These are phyloP conservation scores for Hemibagrus wyckioides DNA, from an alignment of 2,113 vertebrate species.

Conservation along the genomic window DNA sequence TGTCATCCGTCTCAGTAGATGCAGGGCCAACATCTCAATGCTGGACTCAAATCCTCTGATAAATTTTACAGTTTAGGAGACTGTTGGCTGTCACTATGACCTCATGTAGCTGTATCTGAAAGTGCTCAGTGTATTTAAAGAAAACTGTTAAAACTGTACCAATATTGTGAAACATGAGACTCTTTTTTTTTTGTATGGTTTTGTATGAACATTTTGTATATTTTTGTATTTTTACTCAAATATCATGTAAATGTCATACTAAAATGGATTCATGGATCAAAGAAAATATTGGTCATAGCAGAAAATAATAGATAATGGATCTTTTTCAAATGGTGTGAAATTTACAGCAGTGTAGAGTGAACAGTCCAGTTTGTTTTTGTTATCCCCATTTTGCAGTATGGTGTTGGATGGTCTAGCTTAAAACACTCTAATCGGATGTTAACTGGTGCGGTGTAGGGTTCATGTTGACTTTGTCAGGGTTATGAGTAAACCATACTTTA, in stretches of 20 bases:
- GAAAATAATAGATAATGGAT: neutral
- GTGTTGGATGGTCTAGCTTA: neutral
- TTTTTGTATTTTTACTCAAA: constrained; percentile 61
- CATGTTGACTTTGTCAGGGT: neutral
- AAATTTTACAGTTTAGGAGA: neutral
- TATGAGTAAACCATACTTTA: neutral
- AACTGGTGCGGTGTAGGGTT: neutral
- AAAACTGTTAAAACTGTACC: constrained; percentile 12
- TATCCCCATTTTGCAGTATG: neutral
- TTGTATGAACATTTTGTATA: constrained; percentile 46
- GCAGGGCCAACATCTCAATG: constrained; percentile 7
- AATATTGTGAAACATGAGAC: neutral
- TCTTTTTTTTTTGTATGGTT: constrained; percentile 45
- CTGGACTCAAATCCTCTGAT: constrained; percentile 15
- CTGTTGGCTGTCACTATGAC: constrained; percentile 29
- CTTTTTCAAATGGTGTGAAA: neutral
- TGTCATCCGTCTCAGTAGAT: neutral
- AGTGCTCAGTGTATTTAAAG: neutral
- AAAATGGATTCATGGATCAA: neutral
- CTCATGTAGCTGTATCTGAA: constrained; percentile 39
- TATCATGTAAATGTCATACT: constrained; percentile 20
- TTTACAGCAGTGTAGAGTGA: neutral
- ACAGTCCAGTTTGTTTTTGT: neutral
- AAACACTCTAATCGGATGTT: neutral
- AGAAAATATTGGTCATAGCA: neutral